A percentile compares a stretch with the other conserved stretches of the same genome.
These are phyloP conservation scores for Selene dorsalis DNA, from an alignment of 2,797 vertebrate species.

Conservation along the genomic window DNA sequence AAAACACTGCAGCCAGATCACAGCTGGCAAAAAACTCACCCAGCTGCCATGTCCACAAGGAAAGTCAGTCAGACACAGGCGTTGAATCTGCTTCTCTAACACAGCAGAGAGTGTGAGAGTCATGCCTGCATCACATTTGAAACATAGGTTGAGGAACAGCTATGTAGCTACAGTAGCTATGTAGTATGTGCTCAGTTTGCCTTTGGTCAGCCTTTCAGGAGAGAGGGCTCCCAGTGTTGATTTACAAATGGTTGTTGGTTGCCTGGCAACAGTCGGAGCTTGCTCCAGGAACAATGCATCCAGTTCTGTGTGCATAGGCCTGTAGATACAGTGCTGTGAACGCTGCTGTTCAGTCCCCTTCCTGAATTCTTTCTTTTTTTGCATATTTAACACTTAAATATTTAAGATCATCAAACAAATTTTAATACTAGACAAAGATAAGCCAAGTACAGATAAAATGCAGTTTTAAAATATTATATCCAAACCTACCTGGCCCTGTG, in stretches of 20 bases:
- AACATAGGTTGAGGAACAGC: not conserved
- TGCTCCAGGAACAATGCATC: not conserved
- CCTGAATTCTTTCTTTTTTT: too few relatives aligned
- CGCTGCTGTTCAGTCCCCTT: too few relatives aligned
- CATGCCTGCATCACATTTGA: conserved; percentile 49
- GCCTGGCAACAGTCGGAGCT: conserved; percentile 69
- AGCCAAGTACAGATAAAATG: too few relatives aligned
- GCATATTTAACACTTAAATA: too few relatives aligned
- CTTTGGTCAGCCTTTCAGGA: conserved; percentile 11
- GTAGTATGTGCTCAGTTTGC: not conserved
- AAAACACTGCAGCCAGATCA: not conserved
- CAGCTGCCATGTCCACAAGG: conserved; percentile 87
- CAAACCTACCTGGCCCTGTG: too few relatives aligned
- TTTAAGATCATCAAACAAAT: too few relatives aligned
- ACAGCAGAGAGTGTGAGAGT: conserved; percentile 72
- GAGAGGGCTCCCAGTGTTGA: conserved; percentile 19
- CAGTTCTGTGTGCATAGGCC: not conserved
- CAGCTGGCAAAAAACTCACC: conserved; percentile 75
- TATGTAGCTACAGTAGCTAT: not conserved
- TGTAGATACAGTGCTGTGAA: too few relatives aligned
- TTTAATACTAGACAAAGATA: too few relatives aligned
- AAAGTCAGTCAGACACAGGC: conserved; percentile 85
- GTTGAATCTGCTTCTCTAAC: conserved; percentile 76
- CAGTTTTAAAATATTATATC: too few relatives aligned
- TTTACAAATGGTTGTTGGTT: conserved; percentile 57